Conservation (phyloP, 2,797 vertebrate genomes). For the Sebastiscus tertius region DNA sequence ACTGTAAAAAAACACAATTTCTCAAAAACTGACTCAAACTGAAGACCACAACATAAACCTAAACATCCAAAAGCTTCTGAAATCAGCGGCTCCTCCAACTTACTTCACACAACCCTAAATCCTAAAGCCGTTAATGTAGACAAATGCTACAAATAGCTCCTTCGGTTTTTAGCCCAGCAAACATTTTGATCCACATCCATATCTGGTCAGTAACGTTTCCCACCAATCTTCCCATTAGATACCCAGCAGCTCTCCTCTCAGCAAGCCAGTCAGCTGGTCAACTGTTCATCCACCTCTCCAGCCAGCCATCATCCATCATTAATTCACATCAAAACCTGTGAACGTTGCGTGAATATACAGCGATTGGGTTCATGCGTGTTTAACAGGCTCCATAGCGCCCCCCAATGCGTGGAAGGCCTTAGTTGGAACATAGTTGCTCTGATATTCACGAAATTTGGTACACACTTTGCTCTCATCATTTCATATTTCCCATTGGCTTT, state of each 20-base stretch:
- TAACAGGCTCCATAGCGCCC: too few species aligned
- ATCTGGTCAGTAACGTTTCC: not conserved
- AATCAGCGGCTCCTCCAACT: not conserved
- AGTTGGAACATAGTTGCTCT: too few species aligned
- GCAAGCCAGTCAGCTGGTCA: not conserved
- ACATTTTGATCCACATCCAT: not conserved
- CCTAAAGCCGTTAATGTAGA: not conserved
- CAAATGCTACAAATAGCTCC: not conserved
- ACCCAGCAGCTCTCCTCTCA: not conserved
- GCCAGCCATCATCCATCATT: not conserved
- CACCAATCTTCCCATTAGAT: not conserved
- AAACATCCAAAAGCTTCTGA: not conserved
- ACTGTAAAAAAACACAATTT: not conserved
- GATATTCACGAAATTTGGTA: too few species aligned
- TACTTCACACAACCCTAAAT: not conserved
- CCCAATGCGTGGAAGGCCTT: too few species aligned
- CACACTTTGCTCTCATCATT: too few species aligned
- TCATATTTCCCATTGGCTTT: too few species aligned
- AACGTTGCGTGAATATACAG: too few species aligned
- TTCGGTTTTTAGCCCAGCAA: not conserved
- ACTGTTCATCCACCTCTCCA: constrained; percentile 2
- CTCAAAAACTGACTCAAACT: not conserved
- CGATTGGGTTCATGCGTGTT: too few species aligned
- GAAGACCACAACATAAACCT: not conserved
- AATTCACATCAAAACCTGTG: too few species aligned